Conservation (phyloP, 2,797 vertebrate genomes). For the Macrochelys suwanniensis region DNA sequence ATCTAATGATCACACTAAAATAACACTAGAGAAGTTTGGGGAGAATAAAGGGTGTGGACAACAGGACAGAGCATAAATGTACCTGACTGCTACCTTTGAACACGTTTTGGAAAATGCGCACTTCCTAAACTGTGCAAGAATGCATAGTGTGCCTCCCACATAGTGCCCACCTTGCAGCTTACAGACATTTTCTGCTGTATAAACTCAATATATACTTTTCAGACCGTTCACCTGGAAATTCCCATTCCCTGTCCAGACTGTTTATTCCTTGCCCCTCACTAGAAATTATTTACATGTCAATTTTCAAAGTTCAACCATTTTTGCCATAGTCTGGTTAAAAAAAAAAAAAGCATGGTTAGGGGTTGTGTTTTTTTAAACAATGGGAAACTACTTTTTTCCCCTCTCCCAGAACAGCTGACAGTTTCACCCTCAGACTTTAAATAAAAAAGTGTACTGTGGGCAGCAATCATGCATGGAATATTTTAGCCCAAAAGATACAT, state of each 20-base stretch:
- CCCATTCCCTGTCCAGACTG: background rate
- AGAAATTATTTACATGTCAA: background rate
- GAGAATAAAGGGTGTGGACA: conserved; percentile 44
- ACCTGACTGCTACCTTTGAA: conserved; percentile 30
- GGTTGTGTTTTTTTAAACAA: background rate
- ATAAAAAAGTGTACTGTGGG: background rate
- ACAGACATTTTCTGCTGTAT: background rate
- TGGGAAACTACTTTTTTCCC: background rate
- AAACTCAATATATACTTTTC: background rate
- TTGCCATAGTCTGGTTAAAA: background rate
- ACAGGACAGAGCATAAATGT: conserved; percentile 23
- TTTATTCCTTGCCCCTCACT: background rate
- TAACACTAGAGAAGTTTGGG: background rate
- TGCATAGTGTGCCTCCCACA: background rate
- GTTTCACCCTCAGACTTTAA: background rate
- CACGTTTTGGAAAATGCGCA: background rate
- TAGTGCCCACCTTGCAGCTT: conserved; percentile 6
- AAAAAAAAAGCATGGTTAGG: background rate
- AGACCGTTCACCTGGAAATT: conserved; percentile 2
- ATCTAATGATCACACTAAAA: background rate
- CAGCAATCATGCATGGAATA: background rate
- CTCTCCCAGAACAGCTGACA: background rate
- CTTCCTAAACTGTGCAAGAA: background rate
- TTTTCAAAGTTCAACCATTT: background rate
- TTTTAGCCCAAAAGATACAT: conserved; percentile 12